Conservation (phyloP, 2,888 invertebrate species). For the Dasysyrphus albostriatus region DNA sequence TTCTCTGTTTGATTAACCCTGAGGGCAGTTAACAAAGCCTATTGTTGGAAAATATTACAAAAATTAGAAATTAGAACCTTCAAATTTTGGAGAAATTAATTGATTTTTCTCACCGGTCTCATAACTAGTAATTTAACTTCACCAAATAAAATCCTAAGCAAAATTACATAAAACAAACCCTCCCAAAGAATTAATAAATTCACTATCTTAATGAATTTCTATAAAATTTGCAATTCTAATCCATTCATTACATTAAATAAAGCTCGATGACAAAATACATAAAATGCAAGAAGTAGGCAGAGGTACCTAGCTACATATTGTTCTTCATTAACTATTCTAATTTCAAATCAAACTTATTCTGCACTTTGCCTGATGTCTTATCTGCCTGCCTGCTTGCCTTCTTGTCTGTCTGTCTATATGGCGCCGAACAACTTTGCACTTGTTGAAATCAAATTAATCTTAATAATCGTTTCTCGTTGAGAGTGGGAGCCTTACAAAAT, state of each 20-base stretch:
- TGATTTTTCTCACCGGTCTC: too few species aligned
- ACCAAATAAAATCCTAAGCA: neutral
- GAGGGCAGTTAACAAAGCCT: too few species aligned
- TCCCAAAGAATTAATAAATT: neutral
- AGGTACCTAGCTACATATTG: conserved; percentile 7
- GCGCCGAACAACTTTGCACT: conserved; percentile 70
- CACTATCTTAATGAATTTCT: neutral
- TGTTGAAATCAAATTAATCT: conserved; percentile 74
- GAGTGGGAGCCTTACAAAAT: conserved; percentile 66
- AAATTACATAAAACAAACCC: neutral
- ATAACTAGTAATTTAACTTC: too few species aligned
- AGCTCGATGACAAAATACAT: conserved; percentile 9
- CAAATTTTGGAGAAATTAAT: too few species aligned
- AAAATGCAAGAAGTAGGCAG: neutral
- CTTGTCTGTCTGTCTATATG: conserved; percentile 31
- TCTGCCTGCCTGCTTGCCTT: neutral
- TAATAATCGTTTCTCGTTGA: conserved; percentile 62
- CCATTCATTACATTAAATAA: neutral
- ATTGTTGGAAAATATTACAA: too few species aligned
- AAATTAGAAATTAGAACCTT: too few species aligned
- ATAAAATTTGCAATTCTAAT: conserved; percentile 21
- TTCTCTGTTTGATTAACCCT: too few species aligned
- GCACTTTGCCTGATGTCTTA: neutral
- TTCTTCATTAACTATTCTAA: neutral
- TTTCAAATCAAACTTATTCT: conserved; percentile 1